Evolutionary conservation across 2,797 vertebrate genomes (phyloP), one percentile per base, ranked within the genome.

Genomic region (Chanos chanos): DNA sequence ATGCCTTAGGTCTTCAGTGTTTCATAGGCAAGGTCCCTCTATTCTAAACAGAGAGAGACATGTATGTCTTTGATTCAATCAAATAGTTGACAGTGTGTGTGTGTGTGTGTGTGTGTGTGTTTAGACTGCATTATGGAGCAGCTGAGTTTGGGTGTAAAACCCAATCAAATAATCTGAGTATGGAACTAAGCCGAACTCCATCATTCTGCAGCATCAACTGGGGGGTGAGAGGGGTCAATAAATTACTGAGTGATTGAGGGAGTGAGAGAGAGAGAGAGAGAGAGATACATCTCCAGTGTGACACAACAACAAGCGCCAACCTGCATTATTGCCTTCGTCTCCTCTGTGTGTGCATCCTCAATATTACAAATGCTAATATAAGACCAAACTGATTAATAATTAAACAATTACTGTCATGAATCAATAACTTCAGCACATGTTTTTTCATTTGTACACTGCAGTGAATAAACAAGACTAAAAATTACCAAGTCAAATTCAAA

Each of bases 361-460:
- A 89, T 90, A 95, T 98, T 95, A 94, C 93, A 95, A 95, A 95
- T 97, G 95, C 94, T 95, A 96, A 99, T 97, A 92, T 92, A 93
- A 92, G 91, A 91, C 94, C 90, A 94, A 94, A 91, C 92, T 92
- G 94, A 98, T 98, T 96, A 99, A 97, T 98, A 97, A 98, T 99
- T 97, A 97, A 99, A 97, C 93, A 97, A 98, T 97, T 97, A 96
- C 89, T 91, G 95, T 97, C 95, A 98, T 99, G 95, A 99, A 96
- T 98, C 95, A 97, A 97, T 98, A 97, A 97, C 94, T 95, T 94
- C 92, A 93, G 91, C 93, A 93, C 92, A 94, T 89, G 85, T 94
- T 96, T 95, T 91, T 96, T 93, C 94, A 95, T 95, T 94, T 94
- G 94, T 92, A 94, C 96, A 94, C 95, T 92, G 92, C 94, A 93